Percentiles rank a stretch among this genome's conserved stretches.
phyloP scores from a whole-genome alignment of 2,113 vertebrate species.

The Sakesphorus luctuosus region DNA sequence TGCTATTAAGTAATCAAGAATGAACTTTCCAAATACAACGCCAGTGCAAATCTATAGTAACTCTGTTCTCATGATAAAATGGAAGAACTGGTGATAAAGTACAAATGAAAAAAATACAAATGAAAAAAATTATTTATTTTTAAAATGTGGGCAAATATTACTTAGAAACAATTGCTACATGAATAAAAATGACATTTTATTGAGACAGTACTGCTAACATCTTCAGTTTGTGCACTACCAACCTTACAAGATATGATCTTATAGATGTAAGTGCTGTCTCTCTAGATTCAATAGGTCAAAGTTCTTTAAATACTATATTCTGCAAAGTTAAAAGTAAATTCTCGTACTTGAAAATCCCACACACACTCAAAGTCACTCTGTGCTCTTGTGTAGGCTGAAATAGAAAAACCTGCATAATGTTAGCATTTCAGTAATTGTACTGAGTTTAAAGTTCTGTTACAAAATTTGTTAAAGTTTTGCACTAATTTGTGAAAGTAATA shows the following conservation, averaged over 20 bases:
- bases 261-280: not conserved
- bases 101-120: not conserved
- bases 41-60: not conserved
- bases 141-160: not conserved
- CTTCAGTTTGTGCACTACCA: not conserved
- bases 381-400: not conserved
- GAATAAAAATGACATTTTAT: not conserved
- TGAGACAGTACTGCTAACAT: not conserved
- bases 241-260: not conserved
- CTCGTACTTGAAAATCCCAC: not conserved
- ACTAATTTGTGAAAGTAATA: not conserved
- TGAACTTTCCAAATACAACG: not conserved
- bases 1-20: not conserved
- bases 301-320: not conserved
- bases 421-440: not conserved
- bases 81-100: not conserved
- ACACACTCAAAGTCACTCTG: not conserved
- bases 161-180: not conserved
- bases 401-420: not conserved
- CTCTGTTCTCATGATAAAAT: not conserved
- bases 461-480: not conserved
- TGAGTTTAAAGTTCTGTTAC: not conserved
- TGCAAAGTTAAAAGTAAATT: not conserved
- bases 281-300: not conserved
- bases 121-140: not conserved